Percentiles rank a stretch among this genome's conserved stretches.
Conservation (phyloP, 1,140 invertebrate species). For the Sweltsa coloradensis region DNA sequence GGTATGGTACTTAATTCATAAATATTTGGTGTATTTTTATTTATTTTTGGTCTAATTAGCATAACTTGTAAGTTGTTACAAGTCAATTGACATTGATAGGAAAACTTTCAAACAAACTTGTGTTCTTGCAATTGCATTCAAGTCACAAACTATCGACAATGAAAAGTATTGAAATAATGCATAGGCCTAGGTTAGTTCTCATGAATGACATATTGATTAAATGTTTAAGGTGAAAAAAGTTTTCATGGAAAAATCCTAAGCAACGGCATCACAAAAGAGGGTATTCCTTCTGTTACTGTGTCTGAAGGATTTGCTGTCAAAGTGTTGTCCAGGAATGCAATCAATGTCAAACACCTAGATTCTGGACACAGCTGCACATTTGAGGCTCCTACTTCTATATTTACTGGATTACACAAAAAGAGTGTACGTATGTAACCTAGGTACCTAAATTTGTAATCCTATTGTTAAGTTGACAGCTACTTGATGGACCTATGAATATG, state of each 20-base stretch:
- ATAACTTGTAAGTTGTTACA: not conserved
- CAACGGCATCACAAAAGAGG: slow-evolving; percentile 24
- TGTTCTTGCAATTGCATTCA: no score
- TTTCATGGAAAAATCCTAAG: slow-evolving; percentile 30
- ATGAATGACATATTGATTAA: not conserved
- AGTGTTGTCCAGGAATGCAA: slow-evolving; percentile 25
- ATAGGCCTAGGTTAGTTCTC: no score
- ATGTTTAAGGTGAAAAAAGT: slow-evolving; percentile 25
- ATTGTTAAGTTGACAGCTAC: no score
- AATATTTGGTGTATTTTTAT: not conserved
- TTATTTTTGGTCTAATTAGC: not conserved
- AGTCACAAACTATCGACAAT: no score
- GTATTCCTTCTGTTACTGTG: slow-evolving; percentile 18
- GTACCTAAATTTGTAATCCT: no score
- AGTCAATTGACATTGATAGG: not conserved
- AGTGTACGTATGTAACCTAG: slow-evolving; percentile 13
- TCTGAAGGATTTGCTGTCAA: slow-evolving; percentile 28
- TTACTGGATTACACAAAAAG: slow-evolving; percentile 30
- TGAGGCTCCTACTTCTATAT: slow-evolving; percentile 30
- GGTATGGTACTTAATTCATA: no score
- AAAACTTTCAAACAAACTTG: no score
- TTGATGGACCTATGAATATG: no score
- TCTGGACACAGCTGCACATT: slow-evolving; percentile 31
- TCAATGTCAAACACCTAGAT: slow-evolving; percentile 29
- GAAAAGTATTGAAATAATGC: no score